Conservation (phyloP, 2,797 vertebrate species). For the Falco novaeseelandiae region DNA sequence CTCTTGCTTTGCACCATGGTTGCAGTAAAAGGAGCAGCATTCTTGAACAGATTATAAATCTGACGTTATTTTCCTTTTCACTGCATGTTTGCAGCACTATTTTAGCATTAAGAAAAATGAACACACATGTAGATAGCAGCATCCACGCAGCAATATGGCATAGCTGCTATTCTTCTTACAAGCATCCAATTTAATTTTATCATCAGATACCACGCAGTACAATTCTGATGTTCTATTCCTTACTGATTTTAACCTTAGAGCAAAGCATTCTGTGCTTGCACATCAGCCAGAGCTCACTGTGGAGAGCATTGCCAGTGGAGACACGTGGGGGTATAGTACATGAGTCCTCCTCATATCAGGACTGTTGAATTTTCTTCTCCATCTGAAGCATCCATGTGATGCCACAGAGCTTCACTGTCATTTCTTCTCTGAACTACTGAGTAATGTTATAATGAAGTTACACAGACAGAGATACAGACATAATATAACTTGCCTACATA, state of each 20-base stretch:
- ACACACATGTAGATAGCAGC: not conserved
- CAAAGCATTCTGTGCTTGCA: not conserved
- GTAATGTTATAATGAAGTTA: conserved; percentile 13
- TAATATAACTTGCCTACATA: conserved; percentile 7
- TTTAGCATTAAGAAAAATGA: conserved; percentile 42
- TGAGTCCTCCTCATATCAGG: not conserved
- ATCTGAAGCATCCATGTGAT: not conserved
- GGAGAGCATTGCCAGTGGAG: not conserved
- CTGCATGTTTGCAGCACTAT: conserved; percentile 29
- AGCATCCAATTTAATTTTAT: not conserved
- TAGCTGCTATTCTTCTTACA: not conserved
- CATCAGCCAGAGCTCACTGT: not conserved
- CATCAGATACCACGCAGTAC: not conserved
- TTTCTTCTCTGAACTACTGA: not conserved
- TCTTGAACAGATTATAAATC: conserved; percentile 21
- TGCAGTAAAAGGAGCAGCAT: conserved; percentile 50
- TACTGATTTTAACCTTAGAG: not conserved
- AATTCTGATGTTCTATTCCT: not conserved
- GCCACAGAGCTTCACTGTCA: not conserved
- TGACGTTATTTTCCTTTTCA: conserved; percentile 14
- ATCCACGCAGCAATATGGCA: conserved; percentile 23
- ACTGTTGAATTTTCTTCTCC: not conserved
- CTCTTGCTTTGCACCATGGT: not conserved
- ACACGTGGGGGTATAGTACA: not conserved
- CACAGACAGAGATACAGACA: not conserved